phyloP scores from a whole-genome alignment of 2,113 vertebrate genomes.

The Dascyllus trimaculatus region DNA sequence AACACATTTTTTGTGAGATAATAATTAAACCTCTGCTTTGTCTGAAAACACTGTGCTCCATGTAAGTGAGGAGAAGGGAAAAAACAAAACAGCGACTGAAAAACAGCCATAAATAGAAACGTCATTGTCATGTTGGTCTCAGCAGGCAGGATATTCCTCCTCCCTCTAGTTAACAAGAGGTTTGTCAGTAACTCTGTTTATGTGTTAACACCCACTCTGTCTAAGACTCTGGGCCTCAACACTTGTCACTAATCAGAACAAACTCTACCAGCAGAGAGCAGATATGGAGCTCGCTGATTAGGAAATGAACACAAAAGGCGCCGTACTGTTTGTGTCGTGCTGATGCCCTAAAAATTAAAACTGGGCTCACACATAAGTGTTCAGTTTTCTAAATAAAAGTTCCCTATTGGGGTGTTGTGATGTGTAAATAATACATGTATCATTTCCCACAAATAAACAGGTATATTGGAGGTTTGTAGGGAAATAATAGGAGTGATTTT shows the following conservation, averaged over 20 bases:
- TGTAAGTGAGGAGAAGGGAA: not conserved
- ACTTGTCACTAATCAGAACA: conserved; percentile 10
- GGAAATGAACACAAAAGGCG: conserved; percentile 1
- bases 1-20: not conserved
- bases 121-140: conserved; percentile 22
- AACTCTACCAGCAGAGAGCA: conserved; percentile 10
- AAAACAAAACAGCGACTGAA: conserved; percentile 17
- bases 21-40: not conserved
- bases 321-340: not conserved
- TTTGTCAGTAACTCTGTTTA: conserved; percentile 46
- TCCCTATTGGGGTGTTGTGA: no score
- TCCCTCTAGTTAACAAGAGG: conserved; percentile 32
- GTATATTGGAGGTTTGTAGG: no score
- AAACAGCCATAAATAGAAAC: conserved; percentile 46
- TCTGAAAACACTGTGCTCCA: not conserved
- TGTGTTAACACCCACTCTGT: conserved; percentile 57
- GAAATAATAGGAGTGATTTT: no score
- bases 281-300: conserved; percentile 8
- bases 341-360: not conserved
- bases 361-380: not conserved
- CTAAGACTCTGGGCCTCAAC: conserved; percentile 26
- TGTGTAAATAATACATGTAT: no score
- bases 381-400: no score
- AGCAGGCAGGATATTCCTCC: conserved; percentile 41
- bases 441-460: no score